Base-by-base conservation (phyloP, 2,888 invertebrate species). In the Pardosa pseudoannulata region DNA sequence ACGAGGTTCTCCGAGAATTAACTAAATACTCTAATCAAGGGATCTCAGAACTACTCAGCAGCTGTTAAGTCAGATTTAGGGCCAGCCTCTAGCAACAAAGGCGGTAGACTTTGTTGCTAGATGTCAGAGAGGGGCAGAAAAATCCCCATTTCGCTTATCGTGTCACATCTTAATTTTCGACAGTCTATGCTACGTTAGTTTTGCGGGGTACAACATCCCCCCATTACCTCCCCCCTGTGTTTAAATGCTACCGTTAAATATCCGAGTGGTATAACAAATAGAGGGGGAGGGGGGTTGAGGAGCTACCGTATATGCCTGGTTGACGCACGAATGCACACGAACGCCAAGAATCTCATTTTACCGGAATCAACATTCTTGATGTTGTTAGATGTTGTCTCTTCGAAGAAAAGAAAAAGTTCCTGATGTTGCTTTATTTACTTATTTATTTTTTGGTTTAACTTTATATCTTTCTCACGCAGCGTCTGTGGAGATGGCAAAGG, bases 91-190 rank as follows among this genome's bases (percentile, higher is more conserved):
- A n/a, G n/a, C n/a, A n/a, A n/a, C n/a, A n/a, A n/a, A n/a, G n/a
- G n/a, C n/a, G n/a, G n/a, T n/a, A n/a, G n/a, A n/a, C n/a, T n/a
- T n/a, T n/a, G n/a, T n/a, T n/a, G n/a, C n/a, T n/a, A n/a, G n/a
- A n/a, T n/a, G n/a, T n/a, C n/a, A n/a, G n/a, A n/a, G n/a, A n/a
- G n/a, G 11, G 11, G 36, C 5, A 36, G 36, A 36, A 5, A 11
- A 11, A 36, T 7, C 46, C 46, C 16, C n/a, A 7, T 46, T 16
- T 46, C 46, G n/a, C 23, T 56, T 23, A 56, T 56, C 56, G 56
- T 56, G 56, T 56, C 56, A 56, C 23, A 56, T 56, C 56, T 56
- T 56, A 56, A 56, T 56, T 56, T 23, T 19, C 56, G 3, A 36
- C 16, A 16, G 3, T 11, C 23, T 23, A 56, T 23, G 56, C 56